Percentiles rank a stretch among this genome's conserved stretches.
phyloP scores from a whole-genome alignment of 2,888 invertebrate species.

The Tolmerus cingulatus region DNA sequence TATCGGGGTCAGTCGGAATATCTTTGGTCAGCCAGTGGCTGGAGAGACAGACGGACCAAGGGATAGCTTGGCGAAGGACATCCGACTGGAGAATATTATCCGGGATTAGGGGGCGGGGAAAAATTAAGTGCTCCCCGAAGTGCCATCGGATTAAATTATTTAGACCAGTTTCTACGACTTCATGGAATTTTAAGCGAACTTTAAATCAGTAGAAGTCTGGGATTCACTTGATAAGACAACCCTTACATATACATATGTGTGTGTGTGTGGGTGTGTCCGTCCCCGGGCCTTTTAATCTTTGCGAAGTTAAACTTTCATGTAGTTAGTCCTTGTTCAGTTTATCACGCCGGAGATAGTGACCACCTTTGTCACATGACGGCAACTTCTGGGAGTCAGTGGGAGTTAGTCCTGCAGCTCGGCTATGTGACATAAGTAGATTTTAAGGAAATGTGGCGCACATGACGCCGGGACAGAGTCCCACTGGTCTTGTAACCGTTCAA shows the following conservation, averaged over 20 bases:
- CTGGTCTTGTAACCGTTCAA: neutral
- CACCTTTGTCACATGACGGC: neutral
- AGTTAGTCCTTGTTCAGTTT: neutral
- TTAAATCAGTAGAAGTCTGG: neutral
- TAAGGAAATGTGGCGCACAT: neutral
- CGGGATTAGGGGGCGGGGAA: slow-evolving; percentile 16
- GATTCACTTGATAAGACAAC: neutral
- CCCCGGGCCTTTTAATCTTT: neutral
- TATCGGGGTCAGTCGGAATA: neutral
- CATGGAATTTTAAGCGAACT: slow-evolving; percentile 13
- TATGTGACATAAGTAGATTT: neutral
- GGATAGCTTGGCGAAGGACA: neutral
- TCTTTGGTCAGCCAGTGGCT: neutral
- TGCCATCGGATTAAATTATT: slow-evolving; percentile 5
- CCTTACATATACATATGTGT: neutral
- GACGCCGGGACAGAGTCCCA: neutral
- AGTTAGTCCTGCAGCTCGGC: neutral
- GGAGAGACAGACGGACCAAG: neutral
- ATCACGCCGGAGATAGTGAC: neutral
- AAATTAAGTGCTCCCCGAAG: slow-evolving; percentile 28
- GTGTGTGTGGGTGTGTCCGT: neutral
- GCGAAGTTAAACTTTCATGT: neutral
- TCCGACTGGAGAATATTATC: neutral
- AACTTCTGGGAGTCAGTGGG: neutral
- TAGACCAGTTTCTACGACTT: neutral